Base-by-base conservation (phyloP, 2,888 invertebrate species). In the Stenolophus ochropezus region DNA sequence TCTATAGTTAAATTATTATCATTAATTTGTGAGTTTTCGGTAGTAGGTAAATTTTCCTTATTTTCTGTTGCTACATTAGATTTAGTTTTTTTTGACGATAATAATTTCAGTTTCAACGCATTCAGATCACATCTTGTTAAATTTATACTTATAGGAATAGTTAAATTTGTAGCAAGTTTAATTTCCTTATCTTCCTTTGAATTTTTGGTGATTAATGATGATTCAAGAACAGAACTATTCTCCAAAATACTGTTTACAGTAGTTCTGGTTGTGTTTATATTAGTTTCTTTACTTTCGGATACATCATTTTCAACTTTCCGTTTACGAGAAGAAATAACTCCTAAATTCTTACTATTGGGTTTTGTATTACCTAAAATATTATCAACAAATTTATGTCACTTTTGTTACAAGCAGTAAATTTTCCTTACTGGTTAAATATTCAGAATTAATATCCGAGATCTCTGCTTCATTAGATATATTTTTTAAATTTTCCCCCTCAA, bases 111-210 rank as follows among this genome's bases (percentile, higher is more conserved):
- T 49, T 73, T 21, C 20, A 73, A 73, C n/a, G 47, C 73, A 27
- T 51, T 53, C 5, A 51, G 53, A 75, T 75, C 53, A 53, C 75
- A 75, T 16, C 56, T 53, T 53, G 75, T 75, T 33, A 75, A 25
- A 23, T 53, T 53, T 25, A 75, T 53, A 75, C 75, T 75, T 51
- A 75, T 27, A 4, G 75, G 75, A 53, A 53, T 53, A 18, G 53
- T 75, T 73, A 20, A 16, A 14, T 71, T 1, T 25, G 21, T 27
- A 65, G 65, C 14, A 16, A 47, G 23, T 74, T 74, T 16, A 25
- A 14, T 51, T 49, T 23, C 25, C 18, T n/a, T 8, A 0, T 75
- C 27, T 21, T 73, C 47, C n/a, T 47, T 21, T 14, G 20, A 18
- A 20, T 49, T 73, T 73, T 49, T 20, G 6, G 21, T 6, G 11